Evolutionary conservation across 2,113 vertebrate genomes (phyloP).

Genomic region (Esox niger): DNA sequence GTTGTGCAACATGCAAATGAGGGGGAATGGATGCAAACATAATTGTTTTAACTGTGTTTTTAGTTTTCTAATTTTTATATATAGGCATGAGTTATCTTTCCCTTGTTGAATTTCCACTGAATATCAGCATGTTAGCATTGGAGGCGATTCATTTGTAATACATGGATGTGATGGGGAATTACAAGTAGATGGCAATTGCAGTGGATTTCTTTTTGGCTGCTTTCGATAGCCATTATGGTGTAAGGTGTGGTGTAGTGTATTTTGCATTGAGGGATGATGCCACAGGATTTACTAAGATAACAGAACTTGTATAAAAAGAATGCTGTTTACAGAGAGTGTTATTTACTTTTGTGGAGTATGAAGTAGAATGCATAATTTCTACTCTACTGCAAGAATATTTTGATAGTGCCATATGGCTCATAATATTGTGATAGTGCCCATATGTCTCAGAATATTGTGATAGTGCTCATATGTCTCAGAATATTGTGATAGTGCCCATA

Average conservation of each 20-base stretch:
- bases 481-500: neutral
- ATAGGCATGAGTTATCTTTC: neutral
- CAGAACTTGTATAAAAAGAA: neutral
- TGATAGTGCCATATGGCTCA: neutral
- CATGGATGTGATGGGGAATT: neutral
- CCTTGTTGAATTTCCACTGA: neutral
- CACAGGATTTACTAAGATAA: neutral
- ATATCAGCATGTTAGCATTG: neutral
- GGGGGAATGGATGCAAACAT: neutral
- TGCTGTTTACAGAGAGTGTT: neutral
- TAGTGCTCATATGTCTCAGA: too few species aligned
- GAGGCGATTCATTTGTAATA: neutral
- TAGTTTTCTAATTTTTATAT: neutral
- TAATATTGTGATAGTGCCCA: neutral
- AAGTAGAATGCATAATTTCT: neutral
- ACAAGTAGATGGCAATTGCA: neutral
- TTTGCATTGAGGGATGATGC: neutral
- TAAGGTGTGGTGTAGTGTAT: neutral
- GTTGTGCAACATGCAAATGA: slow-evolving; percentile 21
- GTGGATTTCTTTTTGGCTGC: neutral
- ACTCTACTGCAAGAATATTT: too few species aligned
- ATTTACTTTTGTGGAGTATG: neutral
- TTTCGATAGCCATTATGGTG: neutral
- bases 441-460: neutral
- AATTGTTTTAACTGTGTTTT: slow-evolving; percentile 2